phyloP scores from a whole-genome alignment of 2,113 vertebrate species.

The Xiphophorus hellerii region DNA sequence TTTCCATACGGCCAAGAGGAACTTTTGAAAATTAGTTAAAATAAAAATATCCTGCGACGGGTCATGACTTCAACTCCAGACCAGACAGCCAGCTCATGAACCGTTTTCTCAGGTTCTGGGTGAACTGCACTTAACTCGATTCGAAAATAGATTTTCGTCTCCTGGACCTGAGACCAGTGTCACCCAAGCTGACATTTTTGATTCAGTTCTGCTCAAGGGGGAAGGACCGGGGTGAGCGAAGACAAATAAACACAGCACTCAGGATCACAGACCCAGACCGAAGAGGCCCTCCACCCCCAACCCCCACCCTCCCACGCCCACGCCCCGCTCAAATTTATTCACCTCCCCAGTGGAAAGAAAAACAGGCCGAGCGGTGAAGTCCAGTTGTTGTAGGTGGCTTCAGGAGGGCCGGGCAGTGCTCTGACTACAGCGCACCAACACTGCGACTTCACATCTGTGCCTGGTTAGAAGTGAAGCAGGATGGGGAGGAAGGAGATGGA shows the following conservation, averaged over 20 bases:
- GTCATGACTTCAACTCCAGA: slow-evolving; percentile 26
- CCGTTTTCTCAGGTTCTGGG: slow-evolving; percentile 43
- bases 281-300: slow-evolving; percentile 31
- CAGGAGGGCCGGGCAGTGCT: slow-evolving; percentile 13
- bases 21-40: neutral
- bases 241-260: slow-evolving; percentile 73
- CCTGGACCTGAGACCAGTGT: slow-evolving; percentile 36
- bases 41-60: slow-evolving; percentile 25
- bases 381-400: slow-evolving; percentile 62
- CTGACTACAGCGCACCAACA: slow-evolving; percentile 29
- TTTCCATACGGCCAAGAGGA: slow-evolving; percentile 12
- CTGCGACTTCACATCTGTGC: slow-evolving; percentile 58
- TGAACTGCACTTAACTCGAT: slow-evolving; percentile 52
- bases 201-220: slow-evolving; percentile 41
- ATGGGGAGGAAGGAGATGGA: slow-evolving; percentile 19
- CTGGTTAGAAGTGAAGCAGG: slow-evolving; percentile 31
- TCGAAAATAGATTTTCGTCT: slow-evolving; percentile 59
- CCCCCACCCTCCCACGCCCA: slow-evolving; percentile 7
- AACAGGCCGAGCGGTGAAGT: slow-evolving; percentile 62
- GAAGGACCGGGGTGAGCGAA: slow-evolving; percentile 46
- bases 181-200: slow-evolving; percentile 28
- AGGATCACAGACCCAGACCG: slow-evolving; percentile 44
- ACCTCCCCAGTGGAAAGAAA: slow-evolving; percentile 72
- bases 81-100: slow-evolving; percentile 40
- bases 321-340: slow-evolving; percentile 52